These are phyloP conservation scores for Pygoscelis antarcticus DNA, from an alignment of 2,113 vertebrate genomes.

Conservation along the genomic window DNA sequence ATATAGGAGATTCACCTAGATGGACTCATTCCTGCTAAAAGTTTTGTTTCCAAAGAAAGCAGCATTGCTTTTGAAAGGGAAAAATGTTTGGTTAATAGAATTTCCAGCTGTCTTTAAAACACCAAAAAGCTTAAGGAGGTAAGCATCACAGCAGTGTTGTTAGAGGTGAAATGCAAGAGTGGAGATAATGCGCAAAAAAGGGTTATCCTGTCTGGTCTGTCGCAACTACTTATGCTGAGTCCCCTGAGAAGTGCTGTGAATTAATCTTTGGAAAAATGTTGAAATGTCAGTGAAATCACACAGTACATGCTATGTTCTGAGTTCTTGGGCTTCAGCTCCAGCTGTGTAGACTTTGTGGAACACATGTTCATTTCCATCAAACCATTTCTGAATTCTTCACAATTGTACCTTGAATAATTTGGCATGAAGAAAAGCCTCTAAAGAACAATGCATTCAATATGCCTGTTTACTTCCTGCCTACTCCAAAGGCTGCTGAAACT, in stretches of 20 bases:
- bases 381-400: background rate
- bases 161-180: background rate
- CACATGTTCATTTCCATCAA: background rate
- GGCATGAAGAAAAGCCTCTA: background rate
- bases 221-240: background rate
- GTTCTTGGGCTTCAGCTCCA: background rate
- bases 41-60: background rate
- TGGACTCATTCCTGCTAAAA: background rate
- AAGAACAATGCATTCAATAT: background rate
- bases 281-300: background rate
- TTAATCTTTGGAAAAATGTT: background rate
- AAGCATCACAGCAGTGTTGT: background rate
- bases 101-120: background rate
- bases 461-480: background rate
- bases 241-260: background rate
- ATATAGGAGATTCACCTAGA: background rate
- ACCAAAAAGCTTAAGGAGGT: background rate
- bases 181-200: background rate
- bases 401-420: background rate
- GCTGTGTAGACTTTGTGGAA: background rate
- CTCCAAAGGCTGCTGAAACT: background rate
- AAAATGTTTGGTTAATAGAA: background rate
- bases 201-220: background rate
- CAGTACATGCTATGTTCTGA: fast-evolving
- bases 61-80: background rate